Base-by-base conservation (phyloP, 2,888 invertebrate genomes). In the Xestia ashworthii region DNA sequence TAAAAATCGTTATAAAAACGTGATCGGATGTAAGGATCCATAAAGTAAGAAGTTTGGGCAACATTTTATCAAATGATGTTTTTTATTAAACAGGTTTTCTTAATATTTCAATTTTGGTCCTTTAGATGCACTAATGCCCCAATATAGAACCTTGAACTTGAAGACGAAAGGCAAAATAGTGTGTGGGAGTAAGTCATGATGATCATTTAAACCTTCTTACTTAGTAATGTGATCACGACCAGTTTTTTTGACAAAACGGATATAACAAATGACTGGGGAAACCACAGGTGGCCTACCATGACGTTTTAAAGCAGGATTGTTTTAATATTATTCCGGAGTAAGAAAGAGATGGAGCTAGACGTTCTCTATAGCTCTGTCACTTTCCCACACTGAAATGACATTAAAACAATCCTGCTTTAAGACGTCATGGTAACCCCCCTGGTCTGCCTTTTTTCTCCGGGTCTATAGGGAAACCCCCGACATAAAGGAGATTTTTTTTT, bases 241-340 rank as follows among this genome's bases (percentile, higher is more conserved):
- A 46, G 44, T 74, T 74, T 69, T 6, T 80, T 73, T 55, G 8
- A 58, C 41, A 53, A 80, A 65, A 75, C 38, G 55, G 32, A 25
- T 48, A 73, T 32, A n/a, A 22, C 3, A 32, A 60, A 60, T 19
- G 46, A n/a, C 41, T 48, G 62, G 67, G 16, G 16, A 68, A 81
- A 64, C 66, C 81, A 55, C 41, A 60, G 5, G n/a, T n/a, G n/a
- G n/a, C n/a, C n/a, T n/a, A n/a, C n/a, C n/a, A n/a, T n/a, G n/a
- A n/a, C n/a, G n/a, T n/a, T n/a, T n/a, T n/a, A n/a, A n/a, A n/a
- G n/a, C n/a, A n/a, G n/a, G n/a, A n/a, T n/a, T n/a, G n/a, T n/a
- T n/a, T n/a, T n/a, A n/a, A n/a, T n/a, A n/a, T n/a, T n/a, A n/a
- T n/a, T n/a, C n/a, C n/a, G n/a, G n/a, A n/a, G n/a, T n/a, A n/a